Base-by-base conservation (phyloP, 1,140 invertebrate genomes). In the Gryon sp. region DNA sequence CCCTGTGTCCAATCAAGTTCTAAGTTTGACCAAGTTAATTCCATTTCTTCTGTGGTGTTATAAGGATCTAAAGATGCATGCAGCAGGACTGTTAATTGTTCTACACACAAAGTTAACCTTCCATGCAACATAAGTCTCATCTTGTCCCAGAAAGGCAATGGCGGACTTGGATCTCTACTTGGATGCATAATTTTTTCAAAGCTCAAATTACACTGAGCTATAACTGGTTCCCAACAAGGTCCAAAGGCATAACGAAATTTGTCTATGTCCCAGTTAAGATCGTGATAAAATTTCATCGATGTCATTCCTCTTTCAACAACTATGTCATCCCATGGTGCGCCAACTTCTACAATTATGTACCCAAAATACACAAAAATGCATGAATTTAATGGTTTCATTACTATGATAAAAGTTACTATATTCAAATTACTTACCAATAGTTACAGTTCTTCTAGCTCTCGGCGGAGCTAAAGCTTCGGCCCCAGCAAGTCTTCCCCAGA, bases 41-140 rank as follows among this genome's bases (percentile, higher is more conserved):
- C 98, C 96, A 99, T 99, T 87, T 99, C 95, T 87, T 99, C 98
- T 0, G 98, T 99, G 0, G 96, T 98, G 84, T 99, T 99, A 84
- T 99, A 99, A 0, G 98, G 98, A 90, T 99, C 97, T 3, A 98
- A 89, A 0, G 97, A 98, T 1, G 97, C 97, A 86, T 99, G 97
- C 78, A 99, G 84, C 26, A 97, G 89, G 11, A 98, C 92, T 1
- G 96, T 97, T 68, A 99, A 90, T 80, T 95, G 94, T 79, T 94
- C 92, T 6, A 96, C 93, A 52, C 94, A 93, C 77, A 97, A 92
- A 0, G 96, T 98, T 14, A 99, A 88, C 9, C 97, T 91, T 0
- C 98, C 98, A 85, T 99, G 98, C 74, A 98, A 91, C 8, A 99
- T 89, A 0, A 99, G 87, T 0, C 98, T 90, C 85, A 97, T 94